Base-by-base conservation (phyloP, 2,888 invertebrate genomes). In the Busseola fusca region DNA sequence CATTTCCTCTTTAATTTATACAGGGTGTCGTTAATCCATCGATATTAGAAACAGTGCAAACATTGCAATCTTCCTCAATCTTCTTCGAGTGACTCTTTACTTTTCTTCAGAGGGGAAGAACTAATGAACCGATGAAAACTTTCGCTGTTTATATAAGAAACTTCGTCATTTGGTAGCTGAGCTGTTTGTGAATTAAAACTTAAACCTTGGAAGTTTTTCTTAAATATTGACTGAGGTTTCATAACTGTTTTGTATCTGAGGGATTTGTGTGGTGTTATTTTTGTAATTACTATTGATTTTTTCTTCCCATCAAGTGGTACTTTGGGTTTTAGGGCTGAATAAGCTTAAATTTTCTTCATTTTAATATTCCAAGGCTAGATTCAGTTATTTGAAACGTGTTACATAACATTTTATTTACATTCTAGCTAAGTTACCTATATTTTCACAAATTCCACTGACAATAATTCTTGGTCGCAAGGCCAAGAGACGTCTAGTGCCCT, bases 1-100 rank as follows among this genome's bases (percentile, higher is more conserved):
- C 91, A 92, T 94, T 92, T 91, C 91, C 89, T 76, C 87, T 92
- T 93, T 94, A 95, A 94, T 95, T 94, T 85, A 88, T 87, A 68
- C 25, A 30, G 90, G 92, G 92, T 90, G 93, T 90, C 89, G 87
- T 92, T 95, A 94, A 95, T 94, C 95, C 94, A 88, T 81, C 87
- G 90, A 93, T 95, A 95, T 95, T 95, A 93, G 88, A 87, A 87
- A 84, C 87, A 87, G 81, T 74, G 91, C 88, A 93, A 94, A 94
- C 91, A 92, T 91, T 88, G 88, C 79, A 87, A 88, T 88, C 86
- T 87, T 90, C 87, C 88, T 66, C 75, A 73, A 74, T 74, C 58
- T 74, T 45, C 75, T 25, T 89, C 87, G 80, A 87, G 86, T 86
- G 86, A 83, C 83, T 83, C 85, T 86, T 68, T 68, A 50, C 68